phyloP scores from a whole-genome alignment of 2,113 vertebrate species.

The Atherinomorus stipes region DNA sequence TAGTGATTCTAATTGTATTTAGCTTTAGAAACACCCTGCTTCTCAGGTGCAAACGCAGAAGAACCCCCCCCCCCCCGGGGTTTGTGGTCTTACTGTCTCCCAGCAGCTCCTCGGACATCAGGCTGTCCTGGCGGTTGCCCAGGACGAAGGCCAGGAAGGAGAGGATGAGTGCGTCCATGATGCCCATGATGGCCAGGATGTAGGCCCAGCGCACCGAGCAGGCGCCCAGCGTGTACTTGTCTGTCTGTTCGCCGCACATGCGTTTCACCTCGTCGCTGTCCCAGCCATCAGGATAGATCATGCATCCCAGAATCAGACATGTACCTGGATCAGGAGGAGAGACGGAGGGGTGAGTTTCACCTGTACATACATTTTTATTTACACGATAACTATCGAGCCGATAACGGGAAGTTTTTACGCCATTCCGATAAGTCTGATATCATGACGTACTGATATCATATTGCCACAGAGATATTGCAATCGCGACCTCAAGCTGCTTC shows the following conservation, averaged over 20 bases:
- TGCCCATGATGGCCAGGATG: slow-evolving; percentile 99
- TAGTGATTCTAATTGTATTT: too few species aligned
- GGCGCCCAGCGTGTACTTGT: slow-evolving; percentile 97
- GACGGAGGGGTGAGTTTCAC: slow-evolving; percentile 2
- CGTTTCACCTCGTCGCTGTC: slow-evolving; percentile 98
- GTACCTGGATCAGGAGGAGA: slow-evolving; percentile 84
- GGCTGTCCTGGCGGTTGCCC: slow-evolving; percentile 97
- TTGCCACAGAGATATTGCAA: too few species aligned
- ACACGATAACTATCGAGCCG: too few species aligned
- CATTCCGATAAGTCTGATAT: too few species aligned
- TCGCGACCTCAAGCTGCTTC: too few species aligned
- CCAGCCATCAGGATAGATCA: slow-evolving; percentile 99
- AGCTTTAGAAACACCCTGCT: too few species aligned
- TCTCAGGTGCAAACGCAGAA: too few species aligned
- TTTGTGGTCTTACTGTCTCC: slow-evolving; percentile 90
- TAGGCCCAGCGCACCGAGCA: slow-evolving; percentile 90
- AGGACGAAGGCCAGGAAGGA: slow-evolving; percentile 86
- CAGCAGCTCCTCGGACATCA: slow-evolving; percentile 97
- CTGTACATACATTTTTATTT: too few species aligned
- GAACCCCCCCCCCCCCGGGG: too few species aligned
- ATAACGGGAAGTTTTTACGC: too few species aligned
- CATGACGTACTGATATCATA: too few species aligned
- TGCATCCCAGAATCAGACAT: slow-evolving; percentile 96
- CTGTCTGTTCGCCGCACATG: slow-evolving; percentile 98
- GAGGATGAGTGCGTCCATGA: slow-evolving; percentile 91